These are phyloP conservation scores for Microctenopoma steveboyesi DNA, from an alignment of 2,797 vertebrate genomes.

Conservation along the genomic window DNA sequence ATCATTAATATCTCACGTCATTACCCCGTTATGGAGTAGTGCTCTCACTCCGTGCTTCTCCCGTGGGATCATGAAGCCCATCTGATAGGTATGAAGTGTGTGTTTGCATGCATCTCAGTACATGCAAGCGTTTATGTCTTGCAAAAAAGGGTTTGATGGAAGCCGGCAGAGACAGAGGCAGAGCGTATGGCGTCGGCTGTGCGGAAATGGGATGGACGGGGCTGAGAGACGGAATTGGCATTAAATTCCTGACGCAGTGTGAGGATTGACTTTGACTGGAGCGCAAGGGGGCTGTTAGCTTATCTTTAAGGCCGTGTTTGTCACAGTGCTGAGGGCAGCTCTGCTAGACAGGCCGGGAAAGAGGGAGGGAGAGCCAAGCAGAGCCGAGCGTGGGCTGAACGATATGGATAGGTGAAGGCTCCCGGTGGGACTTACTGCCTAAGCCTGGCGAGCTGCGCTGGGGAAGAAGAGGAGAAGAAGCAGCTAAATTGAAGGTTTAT, in stretches of 20 bases:
- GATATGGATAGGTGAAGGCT: constrained; percentile 98
- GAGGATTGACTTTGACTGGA: constrained; percentile 96
- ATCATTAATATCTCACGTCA: constrained; percentile 99
- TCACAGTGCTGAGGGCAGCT: constrained; percentile 91
- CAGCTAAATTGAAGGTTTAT: constrained; percentile 99
- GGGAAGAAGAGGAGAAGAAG: constrained; percentile 81
- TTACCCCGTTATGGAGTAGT: constrained; percentile 94
- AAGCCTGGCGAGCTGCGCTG: constrained; percentile 75
- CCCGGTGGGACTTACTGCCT: constrained; percentile 91
- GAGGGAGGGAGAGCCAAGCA: constrained; percentile 61
- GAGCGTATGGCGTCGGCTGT: constrained; percentile 40
- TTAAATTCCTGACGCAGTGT: constrained; percentile 94
- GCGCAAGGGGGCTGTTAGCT: constrained; percentile 85
- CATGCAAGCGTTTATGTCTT: constrained; percentile 59
- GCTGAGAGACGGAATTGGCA: constrained; percentile 90
- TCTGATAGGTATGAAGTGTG: constrained; percentile 73
- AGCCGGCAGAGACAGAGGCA: constrained; percentile 59
- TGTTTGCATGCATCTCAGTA: constrained; percentile 65
- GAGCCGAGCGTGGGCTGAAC: constrained; percentile 88
- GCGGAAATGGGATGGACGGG: constrained; percentile 74
- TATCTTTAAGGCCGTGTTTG: constrained; percentile 97
- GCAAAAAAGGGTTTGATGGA: constrained; percentile 50
- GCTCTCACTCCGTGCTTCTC: constrained; percentile 82
- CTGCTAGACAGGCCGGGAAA: constrained; percentile 82
- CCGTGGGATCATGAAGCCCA: constrained; percentile 72